Percentiles rank a stretch among this genome's conserved stretches.
These are phyloP conservation scores for Eretmocerus hayati DNA, from an alignment of 2,888 invertebrate genomes.

Conservation along the genomic window DNA sequence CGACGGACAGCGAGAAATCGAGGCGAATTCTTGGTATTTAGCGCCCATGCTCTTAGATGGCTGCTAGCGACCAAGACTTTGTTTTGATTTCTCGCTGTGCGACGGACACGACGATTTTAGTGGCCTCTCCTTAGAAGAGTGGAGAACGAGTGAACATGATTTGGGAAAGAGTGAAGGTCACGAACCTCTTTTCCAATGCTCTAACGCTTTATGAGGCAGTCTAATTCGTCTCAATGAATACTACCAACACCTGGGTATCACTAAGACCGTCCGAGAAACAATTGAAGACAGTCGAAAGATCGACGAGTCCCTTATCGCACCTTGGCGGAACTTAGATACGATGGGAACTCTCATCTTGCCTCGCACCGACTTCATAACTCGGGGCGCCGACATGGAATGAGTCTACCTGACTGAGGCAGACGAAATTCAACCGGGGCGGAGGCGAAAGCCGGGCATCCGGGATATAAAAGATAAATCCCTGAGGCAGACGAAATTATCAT, in stretches of 20 bases:
- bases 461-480: too few species aligned
- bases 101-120: too few species aligned
- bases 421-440: too few species aligned
- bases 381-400: slow-evolving; percentile 29
- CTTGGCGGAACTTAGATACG: slow-evolving; percentile 8
- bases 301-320: slow-evolving; percentile 18
- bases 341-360: slow-evolving; percentile 24
- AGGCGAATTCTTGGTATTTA: slow-evolving; percentile 8
- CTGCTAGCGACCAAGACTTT: slow-evolving; percentile 30
- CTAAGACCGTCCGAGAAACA: not conserved
- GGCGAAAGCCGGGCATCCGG: too few species aligned
- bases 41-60: slow-evolving; percentile 33
- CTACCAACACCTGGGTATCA: slow-evolving; percentile 14
- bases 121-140: too few species aligned
- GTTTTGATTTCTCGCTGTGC: too few species aligned
- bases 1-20: slow-evolving; percentile 13
- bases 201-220: not conserved
- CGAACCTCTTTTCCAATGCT: not conserved
- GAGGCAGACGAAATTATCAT: slow-evolving; percentile 26
- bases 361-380: slow-evolving; percentile 30
- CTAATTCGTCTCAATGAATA: not conserved
- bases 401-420: slow-evolving; percentile 26
- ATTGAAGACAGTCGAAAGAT: slow-evolving; percentile 5
- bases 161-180: slow-evolving; percentile 8
- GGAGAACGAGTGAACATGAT: too few species aligned